A percentile compares a stretch with the other conserved stretches of the same genome.
These are phyloP conservation scores for Martes martes DNA, from an alignment of 2,113 vertebrate genomes.

Conservation along the genomic window DNA sequence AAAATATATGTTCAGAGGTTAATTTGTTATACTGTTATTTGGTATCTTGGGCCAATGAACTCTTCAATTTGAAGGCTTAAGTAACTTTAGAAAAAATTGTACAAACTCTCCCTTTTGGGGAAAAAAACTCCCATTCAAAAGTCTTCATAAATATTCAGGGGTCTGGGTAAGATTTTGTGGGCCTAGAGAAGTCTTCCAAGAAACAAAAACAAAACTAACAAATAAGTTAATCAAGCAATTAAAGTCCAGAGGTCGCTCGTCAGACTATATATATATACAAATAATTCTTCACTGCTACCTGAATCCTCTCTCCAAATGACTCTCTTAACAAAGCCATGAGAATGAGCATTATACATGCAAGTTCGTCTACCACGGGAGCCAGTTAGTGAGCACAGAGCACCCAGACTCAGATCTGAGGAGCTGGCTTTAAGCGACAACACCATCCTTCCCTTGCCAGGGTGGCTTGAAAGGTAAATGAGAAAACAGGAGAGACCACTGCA, in stretches of 20 bases:
- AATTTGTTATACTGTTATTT: conserved; percentile 72
- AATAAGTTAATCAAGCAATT: neutral
- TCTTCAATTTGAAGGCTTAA: conserved; percentile 8
- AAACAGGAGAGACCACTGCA: neutral
- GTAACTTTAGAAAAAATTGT: conserved; percentile 19
- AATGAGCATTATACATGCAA: neutral
- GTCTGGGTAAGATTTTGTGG: neutral
- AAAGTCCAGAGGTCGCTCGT: neutral
- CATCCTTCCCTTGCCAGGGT: neutral
- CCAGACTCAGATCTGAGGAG: neutral
- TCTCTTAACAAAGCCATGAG: neutral
- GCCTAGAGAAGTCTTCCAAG: conserved; percentile 33
- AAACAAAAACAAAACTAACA: neutral
- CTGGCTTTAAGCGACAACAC: neutral
- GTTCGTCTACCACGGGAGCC: neutral
- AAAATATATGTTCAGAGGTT: conserved; percentile 64
- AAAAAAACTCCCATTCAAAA: neutral
- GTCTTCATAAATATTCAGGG: conserved; percentile 2
- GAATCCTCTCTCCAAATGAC: conserved; percentile 53
- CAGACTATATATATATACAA: neutral
- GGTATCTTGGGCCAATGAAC: conserved; percentile 13
- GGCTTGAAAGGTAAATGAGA: neutral
- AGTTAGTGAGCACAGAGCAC: neutral
- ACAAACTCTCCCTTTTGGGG: neutral
- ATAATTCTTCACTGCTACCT: neutral